These are phyloP conservation scores for Cyanoderma ruficeps DNA, from an alignment of 2,113 vertebrate genomes.

Conservation along the genomic window DNA sequence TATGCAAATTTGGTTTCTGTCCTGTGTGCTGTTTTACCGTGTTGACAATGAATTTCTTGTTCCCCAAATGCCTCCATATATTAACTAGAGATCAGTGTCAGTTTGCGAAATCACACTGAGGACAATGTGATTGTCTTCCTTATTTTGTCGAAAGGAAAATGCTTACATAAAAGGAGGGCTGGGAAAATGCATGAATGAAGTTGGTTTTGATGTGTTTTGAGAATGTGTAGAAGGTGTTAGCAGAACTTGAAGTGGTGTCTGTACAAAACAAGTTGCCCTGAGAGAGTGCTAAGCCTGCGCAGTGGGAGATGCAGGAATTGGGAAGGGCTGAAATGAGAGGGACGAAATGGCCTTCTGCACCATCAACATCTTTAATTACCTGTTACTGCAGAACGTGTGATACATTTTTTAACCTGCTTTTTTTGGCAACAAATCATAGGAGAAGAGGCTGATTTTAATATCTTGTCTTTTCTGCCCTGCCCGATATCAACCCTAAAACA, in stretches of 20 bases:
- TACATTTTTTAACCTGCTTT: not conserved
- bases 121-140: not conserved
- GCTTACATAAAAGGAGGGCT: not conserved
- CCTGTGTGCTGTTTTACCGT: not conserved
- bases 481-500: not conserved
- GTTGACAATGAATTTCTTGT: not conserved
- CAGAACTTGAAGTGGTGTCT: not conserved
- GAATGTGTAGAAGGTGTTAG: not conserved
- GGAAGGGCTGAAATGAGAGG: not conserved
- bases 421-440: not conserved
- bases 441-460: not conserved
- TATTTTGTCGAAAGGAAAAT: not conserved
- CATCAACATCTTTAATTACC: not conserved
- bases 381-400: not conserved
- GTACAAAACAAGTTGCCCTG: not conserved
- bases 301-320: not conserved
- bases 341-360: not conserved
- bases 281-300: not conserved
- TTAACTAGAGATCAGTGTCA: not conserved
- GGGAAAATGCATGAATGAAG: not conserved
- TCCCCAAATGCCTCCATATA: not conserved
- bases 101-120: not conserved
- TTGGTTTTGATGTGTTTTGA: not conserved
- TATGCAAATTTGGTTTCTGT: not conserved
- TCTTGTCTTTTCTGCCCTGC: not conserved